phyloP scores from a whole-genome alignment of 2,888 invertebrate species.

The Drosophila stalkeri region DNA sequence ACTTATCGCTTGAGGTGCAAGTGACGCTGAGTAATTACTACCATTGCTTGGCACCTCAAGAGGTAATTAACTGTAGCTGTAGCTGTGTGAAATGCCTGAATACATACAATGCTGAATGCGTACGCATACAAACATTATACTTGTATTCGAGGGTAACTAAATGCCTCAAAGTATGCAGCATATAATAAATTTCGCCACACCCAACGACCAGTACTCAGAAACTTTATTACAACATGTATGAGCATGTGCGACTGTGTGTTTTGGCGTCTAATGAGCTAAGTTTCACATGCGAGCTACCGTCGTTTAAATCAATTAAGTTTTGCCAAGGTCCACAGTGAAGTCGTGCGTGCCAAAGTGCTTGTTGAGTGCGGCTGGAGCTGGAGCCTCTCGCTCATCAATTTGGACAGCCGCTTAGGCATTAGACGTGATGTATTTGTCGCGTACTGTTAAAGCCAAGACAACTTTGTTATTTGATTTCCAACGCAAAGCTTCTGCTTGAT shows the following conservation, averaged over 20 bases:
- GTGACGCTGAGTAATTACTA: conserved; percentile 49
- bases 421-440: conserved; percentile 66
- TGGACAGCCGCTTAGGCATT: conserved; percentile 60
- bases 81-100: conserved; percentile 2
- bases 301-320: conserved; percentile 70
- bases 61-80: conserved; percentile 42
- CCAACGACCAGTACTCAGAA: conserved; percentile 2
- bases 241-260: conserved; percentile 13
- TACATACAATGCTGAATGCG: not conserved
- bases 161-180: conserved; percentile 44
- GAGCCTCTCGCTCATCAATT: conserved; percentile 14
- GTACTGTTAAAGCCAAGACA: conserved; percentile 40
- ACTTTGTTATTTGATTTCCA: conserved; percentile 64
- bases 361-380: conserved; percentile 26
- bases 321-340: conserved; percentile 40
- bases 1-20: conserved; percentile 21
- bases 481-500: conserved; percentile 30
- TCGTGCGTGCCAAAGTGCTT: conserved; percentile 61
- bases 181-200: conserved; percentile 48
- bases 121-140: conserved; percentile 14
- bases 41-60: conserved; percentile 29
- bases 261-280: conserved; percentile 42
- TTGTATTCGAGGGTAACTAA: conserved; percentile 22
- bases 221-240: conserved; percentile 30
- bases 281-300: conserved; percentile 43